These are phyloP conservation scores for Crocallis elinguaria DNA, from an alignment of 2,888 invertebrate species.

Conservation along the genomic window DNA sequence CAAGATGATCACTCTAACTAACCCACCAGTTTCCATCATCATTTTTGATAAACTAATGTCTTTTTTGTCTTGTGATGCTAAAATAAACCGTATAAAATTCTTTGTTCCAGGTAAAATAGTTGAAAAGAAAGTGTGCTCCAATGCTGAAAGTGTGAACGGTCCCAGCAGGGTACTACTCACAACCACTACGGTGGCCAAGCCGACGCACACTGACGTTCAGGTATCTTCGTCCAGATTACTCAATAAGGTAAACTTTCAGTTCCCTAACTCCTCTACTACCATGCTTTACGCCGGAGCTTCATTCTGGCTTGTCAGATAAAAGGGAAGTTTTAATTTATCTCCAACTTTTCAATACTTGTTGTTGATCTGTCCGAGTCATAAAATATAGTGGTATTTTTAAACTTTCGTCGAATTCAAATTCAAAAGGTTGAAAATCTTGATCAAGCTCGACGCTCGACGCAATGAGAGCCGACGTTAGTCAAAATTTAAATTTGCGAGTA, in stretches of 20 bases:
- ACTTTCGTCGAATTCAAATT: too few relatives aligned
- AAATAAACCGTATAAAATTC: too few relatives aligned
- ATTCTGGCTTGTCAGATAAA: constrained; percentile 29
- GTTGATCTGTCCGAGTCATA: not conserved
- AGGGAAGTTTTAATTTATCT: constrained; percentile 14
- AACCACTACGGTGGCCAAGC: constrained; percentile 61
- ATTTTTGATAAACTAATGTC: too few relatives aligned
- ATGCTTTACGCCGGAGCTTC: constrained; percentile 65
- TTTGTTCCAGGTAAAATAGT: constrained; percentile 87
- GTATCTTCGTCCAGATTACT: constrained; percentile 83
- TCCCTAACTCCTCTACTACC: constrained; percentile 57
- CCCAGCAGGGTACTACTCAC: constrained; percentile 72
- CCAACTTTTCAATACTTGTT: not conserved
- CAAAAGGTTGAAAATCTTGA: too few relatives aligned
- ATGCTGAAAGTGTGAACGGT: constrained; percentile 72
- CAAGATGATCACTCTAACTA: too few relatives aligned
- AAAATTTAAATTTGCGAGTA: too few relatives aligned
- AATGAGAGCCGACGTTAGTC: too few relatives aligned
- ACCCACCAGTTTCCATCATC: too few relatives aligned
- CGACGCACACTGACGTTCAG: constrained; percentile 79
- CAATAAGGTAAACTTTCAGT: constrained; percentile 82
- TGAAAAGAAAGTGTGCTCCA: constrained; percentile 86
- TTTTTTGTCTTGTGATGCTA: too few relatives aligned
- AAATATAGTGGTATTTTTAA: too few relatives aligned
- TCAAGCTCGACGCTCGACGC: too few relatives aligned